Evolutionary conservation across 2,888 invertebrate species (phyloP).

Genomic region (Dryobotodes eremita): DNA sequence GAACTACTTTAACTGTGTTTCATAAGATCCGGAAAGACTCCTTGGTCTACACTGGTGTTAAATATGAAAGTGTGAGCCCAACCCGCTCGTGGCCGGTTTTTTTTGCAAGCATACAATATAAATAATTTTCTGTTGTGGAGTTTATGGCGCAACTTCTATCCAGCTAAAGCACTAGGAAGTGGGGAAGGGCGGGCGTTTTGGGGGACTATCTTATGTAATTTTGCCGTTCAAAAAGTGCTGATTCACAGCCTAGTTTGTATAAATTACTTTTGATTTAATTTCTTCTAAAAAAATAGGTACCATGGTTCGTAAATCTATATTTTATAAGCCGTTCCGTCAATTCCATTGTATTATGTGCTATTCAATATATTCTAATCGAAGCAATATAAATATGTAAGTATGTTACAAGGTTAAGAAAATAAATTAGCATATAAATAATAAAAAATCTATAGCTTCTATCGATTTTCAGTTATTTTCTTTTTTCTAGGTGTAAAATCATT

Average conservation of each 20-base stretch:
- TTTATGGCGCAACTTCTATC: neutral
- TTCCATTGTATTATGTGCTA: conserved; percentile 16
- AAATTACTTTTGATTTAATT: neutral
- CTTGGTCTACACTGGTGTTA: too few species aligned
- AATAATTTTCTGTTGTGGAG: neutral
- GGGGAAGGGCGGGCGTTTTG: neutral
- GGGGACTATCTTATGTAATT: neutral
- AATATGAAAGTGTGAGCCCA: neutral
- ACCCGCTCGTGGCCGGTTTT: neutral
- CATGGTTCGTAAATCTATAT: neutral
- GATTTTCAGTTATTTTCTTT: neutral
- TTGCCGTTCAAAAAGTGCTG: neutral
- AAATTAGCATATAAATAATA: conserved; percentile 42
- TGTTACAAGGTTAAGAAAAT: conserved; percentile 13
- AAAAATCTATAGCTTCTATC: neutral
- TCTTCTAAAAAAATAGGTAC: neutral
- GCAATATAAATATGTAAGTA: conserved; percentile 26
- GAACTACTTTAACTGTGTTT: too few species aligned
- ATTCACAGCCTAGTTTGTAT: neutral
- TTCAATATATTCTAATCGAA: conserved; percentile 18
- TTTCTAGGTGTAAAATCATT: too few species aligned
- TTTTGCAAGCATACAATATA: neutral
- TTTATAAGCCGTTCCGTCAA: conserved; percentile 26
- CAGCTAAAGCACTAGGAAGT: neutral
- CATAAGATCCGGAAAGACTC: too few species aligned